These are phyloP conservation scores for Pangasius krempfi DNA, from an alignment of 2,797 vertebrate genomes.

Conservation along the genomic window DNA sequence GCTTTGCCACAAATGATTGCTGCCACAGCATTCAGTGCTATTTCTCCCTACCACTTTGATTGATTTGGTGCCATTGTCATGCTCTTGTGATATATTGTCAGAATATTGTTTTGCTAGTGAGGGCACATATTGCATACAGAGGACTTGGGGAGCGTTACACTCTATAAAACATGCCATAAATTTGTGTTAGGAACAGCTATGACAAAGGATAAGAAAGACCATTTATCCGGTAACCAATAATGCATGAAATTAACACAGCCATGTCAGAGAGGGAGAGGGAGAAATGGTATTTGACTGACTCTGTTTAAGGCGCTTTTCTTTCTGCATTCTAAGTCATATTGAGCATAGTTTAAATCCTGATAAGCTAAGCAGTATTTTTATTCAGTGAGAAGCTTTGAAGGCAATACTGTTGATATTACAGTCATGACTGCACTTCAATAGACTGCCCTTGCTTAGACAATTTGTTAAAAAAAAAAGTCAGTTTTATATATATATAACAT, in stretches of 20 bases:
- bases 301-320: constrained; percentile 47
- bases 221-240: constrained; percentile 57
- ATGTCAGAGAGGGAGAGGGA: constrained; percentile 46
- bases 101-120: constrained; percentile 34
- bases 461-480: background rate
- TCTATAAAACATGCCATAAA: constrained; percentile 41
- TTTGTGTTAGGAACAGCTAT: constrained; percentile 33
- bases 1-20: constrained; percentile 13
- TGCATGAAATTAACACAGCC: constrained; percentile 70
- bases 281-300: constrained; percentile 41
- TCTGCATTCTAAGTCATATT: constrained; percentile 39
- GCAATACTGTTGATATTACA: constrained; percentile 1
- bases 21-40: constrained; percentile 26
- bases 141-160: constrained; percentile 19
- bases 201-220: constrained; percentile 49
- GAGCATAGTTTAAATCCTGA: constrained; percentile 25
- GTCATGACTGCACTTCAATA: background rate
- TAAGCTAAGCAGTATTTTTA: constrained; percentile 16
- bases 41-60: constrained; percentile 29
- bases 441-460: background rate
- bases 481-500: too few relatives aligned
- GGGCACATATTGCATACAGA: constrained; percentile 12
- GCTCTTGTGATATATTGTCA: constrained; percentile 47
- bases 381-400: constrained; percentile 3
- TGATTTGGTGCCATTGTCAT: constrained; percentile 31